Conservation (phyloP, 2,113 vertebrate genomes). For the Fregetta grallaria region DNA sequence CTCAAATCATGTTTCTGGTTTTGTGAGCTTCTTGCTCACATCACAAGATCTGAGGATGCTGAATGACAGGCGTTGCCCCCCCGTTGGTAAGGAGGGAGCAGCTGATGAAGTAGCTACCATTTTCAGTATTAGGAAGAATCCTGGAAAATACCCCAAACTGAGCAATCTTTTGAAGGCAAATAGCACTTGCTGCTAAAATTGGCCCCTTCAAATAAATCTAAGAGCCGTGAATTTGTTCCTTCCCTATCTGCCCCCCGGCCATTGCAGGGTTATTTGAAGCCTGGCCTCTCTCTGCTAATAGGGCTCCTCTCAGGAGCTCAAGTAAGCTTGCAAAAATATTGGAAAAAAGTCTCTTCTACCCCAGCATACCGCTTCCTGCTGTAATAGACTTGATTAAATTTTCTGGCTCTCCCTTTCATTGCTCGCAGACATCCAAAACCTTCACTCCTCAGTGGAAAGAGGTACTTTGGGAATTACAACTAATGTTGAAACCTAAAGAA, state of each 20-base stretch:
- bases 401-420: conserved; percentile 19
- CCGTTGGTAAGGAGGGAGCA: neutral
- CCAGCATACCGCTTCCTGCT: conserved; percentile 9
- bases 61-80: neutral
- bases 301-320: conserved; percentile 20
- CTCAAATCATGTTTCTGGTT: neutral
- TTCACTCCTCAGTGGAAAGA: neutral
- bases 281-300: neutral
- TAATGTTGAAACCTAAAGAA: neutral
- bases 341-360: conserved; percentile 29
- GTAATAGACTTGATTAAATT: conserved; percentile 50
- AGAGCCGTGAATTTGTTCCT: neutral
- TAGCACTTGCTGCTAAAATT: neutral
- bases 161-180: neutral
- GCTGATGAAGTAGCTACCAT: neutral
- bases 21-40: neutral
- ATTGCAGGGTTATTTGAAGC: neutral
- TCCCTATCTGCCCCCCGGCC: conserved; percentile 1
- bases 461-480: neutral
- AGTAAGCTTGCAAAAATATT: neutral
- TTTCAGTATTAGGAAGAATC: neutral
- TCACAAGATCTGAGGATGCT: neutral
- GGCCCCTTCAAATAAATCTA: neutral
- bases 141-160: neutral
- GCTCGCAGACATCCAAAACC: neutral